Evolutionary conservation across 2,797 vertebrate species (phyloP).

Genomic region (Mastacembelus armatus): DNA sequence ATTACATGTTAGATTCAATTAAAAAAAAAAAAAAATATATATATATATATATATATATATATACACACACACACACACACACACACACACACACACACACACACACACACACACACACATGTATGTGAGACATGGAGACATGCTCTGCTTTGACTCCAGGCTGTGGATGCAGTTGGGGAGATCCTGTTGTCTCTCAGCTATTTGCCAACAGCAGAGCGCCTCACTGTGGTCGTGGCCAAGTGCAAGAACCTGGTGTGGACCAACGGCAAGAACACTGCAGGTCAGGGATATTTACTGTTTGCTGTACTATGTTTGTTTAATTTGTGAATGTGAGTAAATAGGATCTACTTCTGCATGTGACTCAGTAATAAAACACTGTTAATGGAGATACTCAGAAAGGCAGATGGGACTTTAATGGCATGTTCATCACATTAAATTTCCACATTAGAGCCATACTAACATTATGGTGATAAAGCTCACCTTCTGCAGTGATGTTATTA

Average conservation of each 20-base stretch:
- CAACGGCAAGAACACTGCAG: slow-evolving; percentile 91
- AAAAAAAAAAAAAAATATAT: not conserved
- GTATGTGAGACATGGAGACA: too few species aligned
- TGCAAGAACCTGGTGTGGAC: slow-evolving; percentile 96
- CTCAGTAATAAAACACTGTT: slow-evolving; percentile 7
- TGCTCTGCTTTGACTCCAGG: slow-evolving; percentile 74
- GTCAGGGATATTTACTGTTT: slow-evolving; percentile 73
- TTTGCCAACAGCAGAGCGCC: slow-evolving; percentile 95
- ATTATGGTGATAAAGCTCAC: slow-evolving; percentile 31
- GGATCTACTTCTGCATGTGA: not conserved
- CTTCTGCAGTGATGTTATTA: slow-evolving; percentile 5
- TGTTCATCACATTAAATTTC: slow-evolving; percentile 20
- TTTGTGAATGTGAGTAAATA: not conserved
- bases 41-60: too few species aligned
- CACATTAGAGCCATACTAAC: slow-evolving; percentile 5
- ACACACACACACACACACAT: too few species aligned
- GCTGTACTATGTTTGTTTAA: not conserved
- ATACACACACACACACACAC: too few species aligned
- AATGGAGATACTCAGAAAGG: slow-evolving; percentile 2
- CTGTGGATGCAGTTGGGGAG: slow-evolving; percentile 92
- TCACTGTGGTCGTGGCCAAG: slow-evolving; percentile 97
- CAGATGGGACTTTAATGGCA: slow-evolving; percentile 12
- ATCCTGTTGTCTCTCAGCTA: slow-evolving; percentile 97
- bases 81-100: too few species aligned
- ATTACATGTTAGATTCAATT: slow-evolving; percentile 24